A percentile compares a stretch with the other conserved stretches of the same genome.
These are phyloP conservation scores for Ivindomyrus marchei DNA, from an alignment of 2,113 vertebrate genomes.

Conservation along the genomic window DNA sequence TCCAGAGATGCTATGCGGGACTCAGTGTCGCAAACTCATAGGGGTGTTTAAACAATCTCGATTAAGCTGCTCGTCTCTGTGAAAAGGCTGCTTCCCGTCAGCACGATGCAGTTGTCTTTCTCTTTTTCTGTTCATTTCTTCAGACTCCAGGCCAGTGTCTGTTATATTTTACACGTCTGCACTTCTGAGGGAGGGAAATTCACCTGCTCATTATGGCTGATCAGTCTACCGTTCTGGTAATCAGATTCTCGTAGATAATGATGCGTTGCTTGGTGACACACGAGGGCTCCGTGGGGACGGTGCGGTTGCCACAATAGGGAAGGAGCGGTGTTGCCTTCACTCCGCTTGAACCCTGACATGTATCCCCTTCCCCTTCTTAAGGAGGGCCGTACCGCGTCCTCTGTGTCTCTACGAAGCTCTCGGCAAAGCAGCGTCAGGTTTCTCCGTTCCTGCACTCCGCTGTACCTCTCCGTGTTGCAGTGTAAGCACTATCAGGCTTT, in stretches of 20 bases:
- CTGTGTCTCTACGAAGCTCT: not conserved
- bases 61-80: not conserved
- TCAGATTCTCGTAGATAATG: not conserved
- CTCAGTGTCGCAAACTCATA: not conserved
- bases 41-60: not conserved
- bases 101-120: not conserved
- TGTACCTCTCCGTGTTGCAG: not conserved
- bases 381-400: not conserved
- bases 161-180: too few relatives aligned
- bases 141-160: not conserved
- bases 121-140: not conserved
- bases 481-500: not conserved
- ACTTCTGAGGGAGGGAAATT: not conserved
- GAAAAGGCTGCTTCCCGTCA: not conserved
- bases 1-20: not conserved
- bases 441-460: not conserved
- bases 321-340: not conserved
- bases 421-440: not conserved
- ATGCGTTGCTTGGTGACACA: constrained; percentile 10
- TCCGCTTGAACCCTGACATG: not conserved
- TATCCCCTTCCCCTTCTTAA: not conserved
- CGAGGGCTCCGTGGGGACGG: constrained; percentile 1
- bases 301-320: not conserved
- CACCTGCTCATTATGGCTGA: not conserved
- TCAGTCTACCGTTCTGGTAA: not conserved